phyloP scores from a whole-genome alignment of 2,888 invertebrate species.

The Pyrocoelia pectoralis region DNA sequence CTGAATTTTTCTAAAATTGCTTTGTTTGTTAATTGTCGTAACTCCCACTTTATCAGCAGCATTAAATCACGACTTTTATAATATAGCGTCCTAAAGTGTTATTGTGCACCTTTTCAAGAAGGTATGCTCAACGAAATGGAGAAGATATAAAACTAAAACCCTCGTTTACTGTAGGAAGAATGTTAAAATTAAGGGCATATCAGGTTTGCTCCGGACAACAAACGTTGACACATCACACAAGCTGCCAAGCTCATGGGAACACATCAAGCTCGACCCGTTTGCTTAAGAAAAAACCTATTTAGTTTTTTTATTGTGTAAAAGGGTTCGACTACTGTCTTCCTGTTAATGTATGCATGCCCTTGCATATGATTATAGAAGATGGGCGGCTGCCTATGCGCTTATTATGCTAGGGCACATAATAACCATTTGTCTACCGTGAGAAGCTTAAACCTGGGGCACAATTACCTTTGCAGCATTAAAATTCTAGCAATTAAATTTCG shows the following conservation, averaged over 20 bases:
- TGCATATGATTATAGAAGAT: conserved; percentile 53
- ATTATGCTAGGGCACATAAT: conserved; percentile 51
- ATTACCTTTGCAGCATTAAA: conserved; percentile 9
- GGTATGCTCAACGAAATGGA: not conserved
- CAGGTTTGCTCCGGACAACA: conserved; percentile 17
- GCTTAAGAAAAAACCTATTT: conserved; percentile 52
- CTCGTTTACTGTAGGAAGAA: not conserved
- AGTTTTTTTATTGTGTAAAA: conserved; percentile 49
- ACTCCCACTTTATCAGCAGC: not conserved
- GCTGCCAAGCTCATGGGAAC: conserved; percentile 39
- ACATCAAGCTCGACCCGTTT: conserved; percentile 46
- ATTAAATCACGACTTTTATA: not conserved
- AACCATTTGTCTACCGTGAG: conserved; percentile 52
- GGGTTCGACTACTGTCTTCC: conserved; percentile 56
- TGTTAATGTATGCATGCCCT: conserved; percentile 57
- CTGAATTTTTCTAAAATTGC: not conserved
- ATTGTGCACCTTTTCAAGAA: not conserved
- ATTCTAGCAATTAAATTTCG: not conserved
- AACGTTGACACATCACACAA: conserved; percentile 29
- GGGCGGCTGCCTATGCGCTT: conserved; percentile 43
- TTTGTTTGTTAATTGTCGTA: not conserved
- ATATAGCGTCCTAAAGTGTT: no score
- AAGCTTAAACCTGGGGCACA: conserved; percentile 37
- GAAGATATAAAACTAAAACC: not conserved
- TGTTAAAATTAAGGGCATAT: conserved; percentile 9